Evolutionary conservation across 2,888 invertebrate genomes (phyloP).

Genomic region (Agrochola litura): DNA sequence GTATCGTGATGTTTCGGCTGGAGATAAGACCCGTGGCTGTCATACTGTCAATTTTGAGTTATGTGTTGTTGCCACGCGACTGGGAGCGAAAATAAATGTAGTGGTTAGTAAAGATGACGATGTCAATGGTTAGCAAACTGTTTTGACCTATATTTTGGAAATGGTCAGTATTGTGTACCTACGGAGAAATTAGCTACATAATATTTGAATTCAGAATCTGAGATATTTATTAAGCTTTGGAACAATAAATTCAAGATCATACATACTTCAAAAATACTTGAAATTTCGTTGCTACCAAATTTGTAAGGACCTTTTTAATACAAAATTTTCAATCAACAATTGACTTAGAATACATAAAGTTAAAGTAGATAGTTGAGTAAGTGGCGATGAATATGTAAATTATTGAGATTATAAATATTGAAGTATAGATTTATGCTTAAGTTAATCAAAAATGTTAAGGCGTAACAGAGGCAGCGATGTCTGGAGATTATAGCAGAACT

Average conservation of each 20-base stretch:
- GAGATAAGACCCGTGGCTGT: conserved; percentile 37
- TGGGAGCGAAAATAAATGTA: conserved; percentile 5
- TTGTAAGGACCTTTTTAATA: too few relatives aligned
- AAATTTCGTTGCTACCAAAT: too few relatives aligned
- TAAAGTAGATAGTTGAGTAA: too few relatives aligned
- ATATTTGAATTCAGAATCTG: too few relatives aligned
- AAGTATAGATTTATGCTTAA: not conserved
- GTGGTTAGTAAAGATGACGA: not conserved
- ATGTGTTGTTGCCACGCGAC: conserved; percentile 20
- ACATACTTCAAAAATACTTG: too few relatives aligned
- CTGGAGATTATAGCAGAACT: not conserved
- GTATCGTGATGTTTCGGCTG: conserved; percentile 33
- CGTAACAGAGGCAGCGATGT: not conserved
- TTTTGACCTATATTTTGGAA: not conserved
- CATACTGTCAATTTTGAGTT: conserved; percentile 23
- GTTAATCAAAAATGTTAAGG: not conserved
- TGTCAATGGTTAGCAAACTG: not conserved
- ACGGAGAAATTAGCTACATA: too few relatives aligned
- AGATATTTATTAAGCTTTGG: too few relatives aligned
- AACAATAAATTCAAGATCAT: too few relatives aligned
- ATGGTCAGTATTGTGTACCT: not conserved
- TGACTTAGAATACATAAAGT: too few relatives aligned
- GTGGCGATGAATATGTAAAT: too few relatives aligned
- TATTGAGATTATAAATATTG: not conserved
- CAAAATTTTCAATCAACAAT: too few relatives aligned